Evolutionary conservation across 2,113 vertebrate species (phyloP).

Genomic region (Proteles cristata): DNA sequence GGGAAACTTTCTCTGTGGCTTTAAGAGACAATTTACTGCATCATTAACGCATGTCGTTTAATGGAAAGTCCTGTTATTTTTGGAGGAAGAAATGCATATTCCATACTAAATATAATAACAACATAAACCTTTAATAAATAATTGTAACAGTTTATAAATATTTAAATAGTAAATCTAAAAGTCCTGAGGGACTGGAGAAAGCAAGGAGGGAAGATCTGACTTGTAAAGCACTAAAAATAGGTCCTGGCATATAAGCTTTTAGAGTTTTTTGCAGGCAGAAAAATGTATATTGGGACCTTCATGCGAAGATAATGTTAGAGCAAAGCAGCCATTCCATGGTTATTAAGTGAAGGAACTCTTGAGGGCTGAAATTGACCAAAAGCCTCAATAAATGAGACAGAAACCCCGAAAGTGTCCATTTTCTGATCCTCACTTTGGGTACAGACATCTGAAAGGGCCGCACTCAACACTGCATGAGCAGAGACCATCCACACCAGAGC

Average conservation of each 20-base stretch:
- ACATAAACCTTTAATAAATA: slow-evolving; percentile 77
- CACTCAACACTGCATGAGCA: fast-evolving
- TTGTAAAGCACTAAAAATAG: slow-evolving; percentile 57
- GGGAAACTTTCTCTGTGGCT: slow-evolving; percentile 49
- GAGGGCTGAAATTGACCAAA: neutral
- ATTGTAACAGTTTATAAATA: slow-evolving; percentile 77
- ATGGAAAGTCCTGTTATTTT: slow-evolving; percentile 72
- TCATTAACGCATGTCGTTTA: slow-evolving; percentile 52
- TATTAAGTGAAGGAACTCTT: neutral
- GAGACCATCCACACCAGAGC: neutral
- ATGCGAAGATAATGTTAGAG: neutral
- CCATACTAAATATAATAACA: slow-evolving; percentile 72
- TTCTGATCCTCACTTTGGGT: neutral
- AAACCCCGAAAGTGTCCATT: neutral
- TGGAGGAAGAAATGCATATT: slow-evolving; percentile 68
- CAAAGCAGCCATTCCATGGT: neutral
- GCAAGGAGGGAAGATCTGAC: slow-evolving; percentile 37
- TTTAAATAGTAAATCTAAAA: slow-evolving; percentile 75
- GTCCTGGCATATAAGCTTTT: slow-evolving; percentile 17
- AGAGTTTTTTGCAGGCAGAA: neutral
- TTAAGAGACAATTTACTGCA: slow-evolving; percentile 69
- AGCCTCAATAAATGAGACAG: neutral
- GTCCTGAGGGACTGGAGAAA: slow-evolving; percentile 56
- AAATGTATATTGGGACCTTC: neutral
- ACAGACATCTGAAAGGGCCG: neutral